Base-by-base conservation (phyloP, 2,797 vertebrate genomes). In the Lagocephalus sceleratus region DNA sequence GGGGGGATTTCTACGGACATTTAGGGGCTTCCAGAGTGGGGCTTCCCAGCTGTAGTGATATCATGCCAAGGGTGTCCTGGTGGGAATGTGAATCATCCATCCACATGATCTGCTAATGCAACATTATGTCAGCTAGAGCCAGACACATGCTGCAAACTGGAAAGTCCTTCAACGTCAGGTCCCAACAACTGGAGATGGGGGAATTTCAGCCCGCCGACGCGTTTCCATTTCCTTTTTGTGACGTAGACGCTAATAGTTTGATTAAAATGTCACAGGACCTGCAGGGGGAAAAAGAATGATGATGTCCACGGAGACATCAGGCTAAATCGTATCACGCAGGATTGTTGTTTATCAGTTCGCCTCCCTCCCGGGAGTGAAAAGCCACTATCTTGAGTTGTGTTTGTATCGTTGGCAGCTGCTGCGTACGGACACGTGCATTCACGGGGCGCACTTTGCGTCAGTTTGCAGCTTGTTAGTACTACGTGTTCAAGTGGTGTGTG, bases 21-120 rank as follows among this genome's bases (percentile, higher is more conserved):
- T 84, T 66, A 66, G 85, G 84, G 84, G 73, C 56, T 84, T 87
- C 78, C 81, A 70, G 66, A 54, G 54, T 16, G 73, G 87, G 78
- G 77, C 81, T 85, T 87, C 86, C 88, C 85, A 77, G 68, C 67
- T 82, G 75, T 32, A 65, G 57, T 72, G 71, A 76, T 71, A 60
- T 54, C 64, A 69, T 58, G 54, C 67, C 78, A 68, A 74, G 77
- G 70, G 53, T 79, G 79, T 83, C 77, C 82, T 64, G 26, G 15
- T 54, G 57, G 80, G 75, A 87, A 88, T 84, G 61, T 71, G 73
- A 81, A 49, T 68, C 82, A 78, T 78, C 67, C 66, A 35, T 77
- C 63, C 75, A 54, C 74, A 62, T 66, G 75, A 83, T 76, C 78
- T 51, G 55, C 61, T 73, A 73, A 81, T 73, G 54, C 69, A 62